Evolutionary conservation across 2,888 invertebrate species (phyloP), one percentile per base, ranked within the genome.

Genomic region (Macaria liturata): DNA sequence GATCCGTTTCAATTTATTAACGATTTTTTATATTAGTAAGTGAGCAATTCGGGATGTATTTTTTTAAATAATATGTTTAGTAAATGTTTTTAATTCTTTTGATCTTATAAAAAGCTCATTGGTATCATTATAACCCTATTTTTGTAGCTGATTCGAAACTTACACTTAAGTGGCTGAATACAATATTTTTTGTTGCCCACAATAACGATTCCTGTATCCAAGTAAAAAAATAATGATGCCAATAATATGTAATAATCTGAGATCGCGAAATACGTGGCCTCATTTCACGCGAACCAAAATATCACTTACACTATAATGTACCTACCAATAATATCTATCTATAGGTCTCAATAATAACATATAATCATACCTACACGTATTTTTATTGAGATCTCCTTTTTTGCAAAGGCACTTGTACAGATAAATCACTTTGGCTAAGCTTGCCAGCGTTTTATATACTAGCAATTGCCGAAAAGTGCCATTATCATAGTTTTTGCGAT

Each of bases 171-270:
- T 49, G 34, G 20, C 3, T 49, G 9, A 44, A 49, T 52, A 48
- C 60, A 47, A 47, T 60, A 61, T 69, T 64, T 70, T 64, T 69
- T 66, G 61, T 57, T 61, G 52, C 42, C 32, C 30, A 5, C 51
- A 45, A 66, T 64, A 65, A 75, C 69, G 66, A 69, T 68, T 69
- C 57, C 64, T 61, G 64, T 6, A 55, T 67, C 50, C 43, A 63
- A 49, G 62, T 71, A 75, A 76, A 76, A 59, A 78, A 63, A 74
- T 79, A 79, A 85, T 78, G 71, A 74, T 59, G 54, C 65, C 68
- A 75, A 80, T 81, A 76, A 75, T 66, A 66, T 69, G 71, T 78
- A 81, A 83, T 82, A 76, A 76, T 72, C 75, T 63, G 66, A 57
- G 69, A 66, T 75, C 60, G 67, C 67, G 66, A 70, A 72, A 70